Percentiles rank a stretch among this genome's conserved stretches.
phyloP scores from a whole-genome alignment of 2,797 vertebrate genomes.

The Lates japonicus region DNA sequence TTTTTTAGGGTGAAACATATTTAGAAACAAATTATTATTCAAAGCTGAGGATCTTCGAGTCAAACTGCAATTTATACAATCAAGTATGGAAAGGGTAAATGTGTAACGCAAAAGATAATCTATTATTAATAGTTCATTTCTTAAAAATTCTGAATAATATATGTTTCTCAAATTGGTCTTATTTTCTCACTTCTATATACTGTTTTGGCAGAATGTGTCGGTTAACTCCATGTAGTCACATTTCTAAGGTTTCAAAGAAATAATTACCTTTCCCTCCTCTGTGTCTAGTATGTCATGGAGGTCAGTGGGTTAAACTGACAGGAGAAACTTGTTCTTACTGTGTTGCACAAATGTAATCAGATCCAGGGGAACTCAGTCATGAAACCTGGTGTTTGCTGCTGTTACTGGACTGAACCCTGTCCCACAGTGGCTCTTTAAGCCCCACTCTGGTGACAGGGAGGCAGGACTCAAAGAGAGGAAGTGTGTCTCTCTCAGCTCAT shows the following conservation, averaged over 20 bases:
- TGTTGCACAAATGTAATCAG: conserved; percentile 24
- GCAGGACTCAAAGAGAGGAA: conserved; percentile 59
- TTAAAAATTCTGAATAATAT: background rate
- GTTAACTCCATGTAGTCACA: background rate
- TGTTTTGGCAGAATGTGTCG: background rate
- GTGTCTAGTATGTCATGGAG: conserved; percentile 10
- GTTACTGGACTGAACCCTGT: conserved; percentile 29
- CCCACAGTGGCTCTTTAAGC: conserved; percentile 2
- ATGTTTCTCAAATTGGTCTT: no score
- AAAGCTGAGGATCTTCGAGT: background rate
- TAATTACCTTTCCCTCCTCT: no score
- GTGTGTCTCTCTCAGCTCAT: conserved; percentile 43
- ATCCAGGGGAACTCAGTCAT: conserved; percentile 9
- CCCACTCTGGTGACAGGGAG: conserved; percentile 12
- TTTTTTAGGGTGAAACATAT: background rate
- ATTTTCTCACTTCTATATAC: background rate
- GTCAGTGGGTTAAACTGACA: background rate
- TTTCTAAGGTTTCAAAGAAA: conserved; percentile 2
- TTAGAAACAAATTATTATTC: background rate
- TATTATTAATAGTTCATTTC: background rate
- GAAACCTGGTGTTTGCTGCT: conserved; percentile 18
- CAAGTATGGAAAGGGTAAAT: background rate
- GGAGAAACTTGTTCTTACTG: conserved; percentile 26
- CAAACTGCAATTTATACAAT: background rate
- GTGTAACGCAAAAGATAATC: background rate